phyloP scores from a whole-genome alignment of 2,797 vertebrate species.

The Aselliscus stoliczkanus region DNA sequence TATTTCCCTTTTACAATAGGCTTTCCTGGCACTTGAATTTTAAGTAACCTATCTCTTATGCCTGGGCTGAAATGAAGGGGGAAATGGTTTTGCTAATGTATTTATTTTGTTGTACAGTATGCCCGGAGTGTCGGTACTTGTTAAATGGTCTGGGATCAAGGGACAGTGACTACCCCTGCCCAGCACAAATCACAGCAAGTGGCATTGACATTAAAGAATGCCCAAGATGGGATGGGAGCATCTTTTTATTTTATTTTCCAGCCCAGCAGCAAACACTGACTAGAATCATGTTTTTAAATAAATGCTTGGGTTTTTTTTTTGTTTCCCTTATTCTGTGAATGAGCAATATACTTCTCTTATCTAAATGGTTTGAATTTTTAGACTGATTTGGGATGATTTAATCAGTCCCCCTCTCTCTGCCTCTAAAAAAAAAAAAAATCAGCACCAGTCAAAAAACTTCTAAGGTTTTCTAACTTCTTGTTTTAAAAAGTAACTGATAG shows the following conservation, averaged over 20 bases:
- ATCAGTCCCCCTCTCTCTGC: not conserved
- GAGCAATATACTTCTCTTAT: not conserved
- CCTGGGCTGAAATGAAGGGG: conserved; percentile 28
- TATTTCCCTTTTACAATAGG: conserved; percentile 64
- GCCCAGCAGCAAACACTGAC: not conserved
- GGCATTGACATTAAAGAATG: not conserved
- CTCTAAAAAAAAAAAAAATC: too few species aligned
- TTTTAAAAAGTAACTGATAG: not conserved
- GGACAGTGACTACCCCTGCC: conserved; percentile 17
- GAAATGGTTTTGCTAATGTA: not conserved
- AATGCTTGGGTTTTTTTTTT: not conserved
- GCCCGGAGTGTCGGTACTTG: not conserved
- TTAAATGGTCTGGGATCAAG: conserved; percentile 1
- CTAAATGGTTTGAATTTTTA: conserved; percentile 16
- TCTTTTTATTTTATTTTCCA: conserved; percentile 45
- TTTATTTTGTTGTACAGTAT: conserved; percentile 35
- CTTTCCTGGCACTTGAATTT: conserved; percentile 60
- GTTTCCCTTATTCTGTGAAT: not conserved
- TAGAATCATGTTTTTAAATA: conserved; percentile 21
- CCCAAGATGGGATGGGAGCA: not conserved
- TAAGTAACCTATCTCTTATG: conserved; percentile 48
- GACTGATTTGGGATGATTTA: not conserved
- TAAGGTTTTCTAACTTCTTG: not conserved
- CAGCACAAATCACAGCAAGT: conserved; percentile 17
- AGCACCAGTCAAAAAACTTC: not conserved